phyloP scores from a whole-genome alignment of 2,888 invertebrate species.

The Orchestes rusci region DNA sequence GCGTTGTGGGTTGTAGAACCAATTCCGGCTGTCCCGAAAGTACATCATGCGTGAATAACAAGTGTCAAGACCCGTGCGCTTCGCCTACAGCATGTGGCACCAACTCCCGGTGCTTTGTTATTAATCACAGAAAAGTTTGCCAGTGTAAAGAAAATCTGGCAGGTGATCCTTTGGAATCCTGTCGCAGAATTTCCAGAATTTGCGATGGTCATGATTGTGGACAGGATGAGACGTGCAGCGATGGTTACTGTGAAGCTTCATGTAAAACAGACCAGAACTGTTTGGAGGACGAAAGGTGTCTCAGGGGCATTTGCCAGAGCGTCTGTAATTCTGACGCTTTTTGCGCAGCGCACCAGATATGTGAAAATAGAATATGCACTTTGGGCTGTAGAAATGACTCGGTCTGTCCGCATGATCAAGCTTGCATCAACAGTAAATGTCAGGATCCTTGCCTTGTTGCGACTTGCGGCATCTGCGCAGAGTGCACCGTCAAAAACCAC shows the following conservation, averaged over 20 bases:
- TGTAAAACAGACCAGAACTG: conserved; percentile 77
- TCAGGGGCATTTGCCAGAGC: conserved; percentile 72
- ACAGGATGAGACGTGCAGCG: conserved; percentile 65
- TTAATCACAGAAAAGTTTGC: conserved; percentile 68
- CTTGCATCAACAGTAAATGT: conserved; percentile 78
- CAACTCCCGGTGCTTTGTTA: conserved; percentile 66
- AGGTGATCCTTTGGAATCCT: conserved; percentile 69
- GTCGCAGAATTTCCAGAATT: conserved; percentile 58
- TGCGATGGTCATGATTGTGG: conserved; percentile 65
- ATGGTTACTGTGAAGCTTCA: conserved; percentile 66
- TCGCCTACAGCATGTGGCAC: conserved; percentile 76
- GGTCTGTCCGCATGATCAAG: conserved; percentile 64
- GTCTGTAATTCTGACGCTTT: conserved; percentile 82
- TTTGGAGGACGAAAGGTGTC: conserved; percentile 77
- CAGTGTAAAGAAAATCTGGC: conserved; percentile 62
- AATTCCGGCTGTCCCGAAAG: conserved; percentile 68
- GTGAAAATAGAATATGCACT: conserved; percentile 78
- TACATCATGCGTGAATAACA: conserved; percentile 68
- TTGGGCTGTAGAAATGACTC: conserved; percentile 81
- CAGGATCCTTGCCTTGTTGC: conserved; percentile 73
- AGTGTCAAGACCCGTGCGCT: conserved; percentile 70
- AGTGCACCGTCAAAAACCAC: conserved; percentile 76
- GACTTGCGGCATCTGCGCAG: conserved; percentile 77
- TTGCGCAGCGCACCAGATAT: conserved; percentile 75
- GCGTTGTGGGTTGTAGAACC: conserved; percentile 73